Conservation (phyloP, 2,797 vertebrate genomes). For the Sparidentex hasta region DNA sequence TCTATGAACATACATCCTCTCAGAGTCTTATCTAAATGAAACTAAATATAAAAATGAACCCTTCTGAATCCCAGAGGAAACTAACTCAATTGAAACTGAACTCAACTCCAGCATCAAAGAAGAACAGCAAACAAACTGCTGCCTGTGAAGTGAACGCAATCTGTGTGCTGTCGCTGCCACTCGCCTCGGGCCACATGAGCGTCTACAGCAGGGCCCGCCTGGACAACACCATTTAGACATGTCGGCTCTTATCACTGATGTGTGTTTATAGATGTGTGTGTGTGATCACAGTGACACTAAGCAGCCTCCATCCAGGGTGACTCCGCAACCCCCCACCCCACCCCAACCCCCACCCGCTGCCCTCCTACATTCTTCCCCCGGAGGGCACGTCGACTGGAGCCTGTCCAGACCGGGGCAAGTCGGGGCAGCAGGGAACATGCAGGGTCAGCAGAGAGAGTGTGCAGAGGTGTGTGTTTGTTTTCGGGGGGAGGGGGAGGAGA, state of each 20-base stretch:
- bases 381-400: conserved; percentile 49
- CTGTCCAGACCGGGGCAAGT: conserved; percentile 27
- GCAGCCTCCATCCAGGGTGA: conserved; percentile 45
- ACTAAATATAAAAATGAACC: conserved; percentile 3
- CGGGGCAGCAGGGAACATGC: conserved; percentile 13
- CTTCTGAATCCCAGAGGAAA: conserved; percentile 2
- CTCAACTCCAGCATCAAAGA: conserved; percentile 8
- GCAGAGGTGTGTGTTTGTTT: conserved; percentile 2
- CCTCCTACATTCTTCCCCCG: neutral
- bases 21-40: conserved; percentile 17
- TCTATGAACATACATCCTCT: neutral
- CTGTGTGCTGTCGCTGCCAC: neutral
- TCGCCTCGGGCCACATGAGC: conserved; percentile 8
- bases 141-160: conserved; percentile 11
- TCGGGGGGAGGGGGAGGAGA: neutral
- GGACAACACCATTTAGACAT: conserved; percentile 36
- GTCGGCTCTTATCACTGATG: conserved; percentile 21
- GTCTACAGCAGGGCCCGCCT: conserved; percentile 30
- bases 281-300: conserved; percentile 51
- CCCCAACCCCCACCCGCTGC: neutral
- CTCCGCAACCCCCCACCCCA: conserved; percentile 16
- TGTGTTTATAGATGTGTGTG: conserved; percentile 4
- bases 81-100: conserved; percentile 1
- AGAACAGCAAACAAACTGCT: conserved; percentile 13
- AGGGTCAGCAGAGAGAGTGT: neutral